phyloP scores from a whole-genome alignment of 2,888 invertebrate species.

The Lasiommata megera region DNA sequence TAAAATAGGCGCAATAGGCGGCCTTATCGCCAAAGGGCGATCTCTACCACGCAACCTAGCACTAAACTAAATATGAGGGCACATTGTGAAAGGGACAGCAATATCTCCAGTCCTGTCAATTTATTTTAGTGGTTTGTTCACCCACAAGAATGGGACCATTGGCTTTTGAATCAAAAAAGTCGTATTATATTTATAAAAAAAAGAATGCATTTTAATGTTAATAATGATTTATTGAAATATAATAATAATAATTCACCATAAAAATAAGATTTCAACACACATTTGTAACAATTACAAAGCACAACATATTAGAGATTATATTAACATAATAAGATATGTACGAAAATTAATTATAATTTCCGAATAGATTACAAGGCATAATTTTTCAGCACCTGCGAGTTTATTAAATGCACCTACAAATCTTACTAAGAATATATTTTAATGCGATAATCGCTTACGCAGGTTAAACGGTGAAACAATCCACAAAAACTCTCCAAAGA shows the following conservation, averaged over 20 bases:
- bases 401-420: not conserved
- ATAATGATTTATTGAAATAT: conserved; percentile 62
- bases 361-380: not conserved
- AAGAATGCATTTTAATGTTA: conserved; percentile 19
- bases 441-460: too few species aligned
- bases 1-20: too few species aligned
- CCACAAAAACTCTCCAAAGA: not conserved
- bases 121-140: too few species aligned
- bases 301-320: conserved; percentile 38
- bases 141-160: too few species aligned
- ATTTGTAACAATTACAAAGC: conserved; percentile 43
- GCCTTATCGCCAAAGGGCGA: too few species aligned
- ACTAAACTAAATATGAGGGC: too few species aligned
- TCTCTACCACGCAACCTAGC: too few species aligned
- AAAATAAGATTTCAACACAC: conserved; percentile 30
- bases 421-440: too few species aligned
- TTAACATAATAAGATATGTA: conserved; percentile 11
- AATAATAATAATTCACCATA: conserved; percentile 35
- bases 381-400: conserved; percentile 16
- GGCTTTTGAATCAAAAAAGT: too few species aligned
- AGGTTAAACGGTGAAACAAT: too few species aligned
- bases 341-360: conserved; percentile 18
- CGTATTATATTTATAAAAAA: conserved; percentile 27
- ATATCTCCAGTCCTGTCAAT: too few species aligned
- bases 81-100: too few species aligned